Conservation (phyloP, 2,113 vertebrate genomes). For the Pituophis catenifer region DNA sequence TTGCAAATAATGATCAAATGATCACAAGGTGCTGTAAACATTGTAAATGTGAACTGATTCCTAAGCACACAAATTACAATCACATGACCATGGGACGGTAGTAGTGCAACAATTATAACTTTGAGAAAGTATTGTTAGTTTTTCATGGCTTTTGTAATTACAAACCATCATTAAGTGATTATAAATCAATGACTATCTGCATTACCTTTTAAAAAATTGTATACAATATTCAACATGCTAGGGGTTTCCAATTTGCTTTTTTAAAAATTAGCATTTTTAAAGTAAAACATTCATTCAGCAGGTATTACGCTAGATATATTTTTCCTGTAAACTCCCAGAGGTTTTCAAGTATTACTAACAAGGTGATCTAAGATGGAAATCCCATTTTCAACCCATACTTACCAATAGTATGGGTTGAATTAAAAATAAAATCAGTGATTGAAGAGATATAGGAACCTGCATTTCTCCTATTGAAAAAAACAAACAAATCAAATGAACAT, state of each 20-base stretch:
- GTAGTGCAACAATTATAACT: neutral
- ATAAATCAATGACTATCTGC: neutral
- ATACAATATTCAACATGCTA: neutral
- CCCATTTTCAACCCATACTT: neutral
- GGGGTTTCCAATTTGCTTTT: neutral
- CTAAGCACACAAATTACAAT: neutral
- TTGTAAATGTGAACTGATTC: neutral
- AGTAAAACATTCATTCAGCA: neutral
- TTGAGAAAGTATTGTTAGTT: neutral
- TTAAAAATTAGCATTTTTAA: neutral
- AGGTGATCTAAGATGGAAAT: neutral
- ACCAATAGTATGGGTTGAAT: neutral
- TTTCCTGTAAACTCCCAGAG: neutral
- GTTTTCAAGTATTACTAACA: neutral
- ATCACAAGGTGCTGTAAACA: neutral
- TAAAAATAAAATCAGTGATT: neutral
- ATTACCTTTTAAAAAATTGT: neutral
- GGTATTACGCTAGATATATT: neutral
- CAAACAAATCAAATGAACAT: constrained; percentile 46
- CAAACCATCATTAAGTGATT: neutral
- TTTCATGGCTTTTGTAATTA: neutral
- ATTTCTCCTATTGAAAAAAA: neutral
- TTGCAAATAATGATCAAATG: neutral
- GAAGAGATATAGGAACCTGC: neutral
- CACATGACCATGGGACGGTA: neutral